Evolutionary conservation across 2,797 vertebrate genomes (phyloP).

Genomic region (Pangasius mekongensis): DNA sequence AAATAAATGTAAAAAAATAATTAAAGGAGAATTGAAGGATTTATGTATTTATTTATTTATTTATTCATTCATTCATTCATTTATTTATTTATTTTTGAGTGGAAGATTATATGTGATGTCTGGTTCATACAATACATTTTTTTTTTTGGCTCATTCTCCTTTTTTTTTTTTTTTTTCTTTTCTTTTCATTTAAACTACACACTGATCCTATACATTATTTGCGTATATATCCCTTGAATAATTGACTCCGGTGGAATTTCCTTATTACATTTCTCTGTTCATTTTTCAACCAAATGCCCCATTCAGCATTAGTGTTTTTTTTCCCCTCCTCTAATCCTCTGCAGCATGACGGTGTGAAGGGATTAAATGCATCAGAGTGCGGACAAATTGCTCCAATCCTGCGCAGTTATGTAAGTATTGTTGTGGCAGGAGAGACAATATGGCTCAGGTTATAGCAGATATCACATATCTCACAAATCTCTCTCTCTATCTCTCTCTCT

Average conservation of each 20-base stretch:
- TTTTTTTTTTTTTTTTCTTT: neutral
- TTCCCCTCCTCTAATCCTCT: neutral
- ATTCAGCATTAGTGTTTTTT: neutral
- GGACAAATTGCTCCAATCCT: constrained; percentile 62
- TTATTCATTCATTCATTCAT: neutral
- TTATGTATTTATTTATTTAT: neutral
- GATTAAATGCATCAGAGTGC: constrained; percentile 61
- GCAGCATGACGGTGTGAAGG: neutral
- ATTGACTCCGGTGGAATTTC: constrained; percentile 53
- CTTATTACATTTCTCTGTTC: constrained; percentile 38
- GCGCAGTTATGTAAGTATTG: constrained; percentile 59
- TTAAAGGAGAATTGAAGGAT: too few species aligned
- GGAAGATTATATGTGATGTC: neutral
- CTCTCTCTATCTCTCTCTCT: constrained; percentile 24
- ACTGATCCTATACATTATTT: neutral
- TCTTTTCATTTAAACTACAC: neutral
- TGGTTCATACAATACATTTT: neutral
- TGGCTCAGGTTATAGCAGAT: constrained; percentile 66
- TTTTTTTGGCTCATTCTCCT: neutral
- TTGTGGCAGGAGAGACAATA: constrained; percentile 60
- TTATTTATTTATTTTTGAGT: neutral
- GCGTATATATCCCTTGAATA: constrained; percentile 12
- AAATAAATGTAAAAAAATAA: neutral
- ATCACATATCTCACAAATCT: constrained; percentile 21
- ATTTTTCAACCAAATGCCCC: constrained; percentile 38